These are phyloP conservation scores for Blastobasis adustella DNA, from an alignment of 2,888 invertebrate genomes.

Conservation along the genomic window DNA sequence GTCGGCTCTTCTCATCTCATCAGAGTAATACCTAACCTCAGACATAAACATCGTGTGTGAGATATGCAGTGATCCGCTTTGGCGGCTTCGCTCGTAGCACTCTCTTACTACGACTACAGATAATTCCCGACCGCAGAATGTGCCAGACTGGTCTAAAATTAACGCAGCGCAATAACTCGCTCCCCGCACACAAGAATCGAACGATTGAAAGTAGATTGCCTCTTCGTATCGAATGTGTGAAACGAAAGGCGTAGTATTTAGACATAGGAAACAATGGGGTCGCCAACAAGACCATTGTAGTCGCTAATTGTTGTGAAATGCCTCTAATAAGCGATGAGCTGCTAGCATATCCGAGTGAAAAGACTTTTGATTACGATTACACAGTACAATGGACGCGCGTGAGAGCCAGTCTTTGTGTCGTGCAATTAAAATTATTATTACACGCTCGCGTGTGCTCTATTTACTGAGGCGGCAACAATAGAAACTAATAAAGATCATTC, in stretches of 20 bases:
- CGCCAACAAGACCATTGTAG: slow-evolving; percentile 15
- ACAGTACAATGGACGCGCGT: slow-evolving; percentile 57
- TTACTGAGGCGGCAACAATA: slow-evolving; percentile 60
- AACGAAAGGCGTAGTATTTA: slow-evolving; percentile 14
- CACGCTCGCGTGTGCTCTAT: slow-evolving; percentile 58
- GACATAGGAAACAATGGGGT: slow-evolving; percentile 3
- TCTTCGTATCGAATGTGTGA: slow-evolving; percentile 4
- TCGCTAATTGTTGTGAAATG: slow-evolving; percentile 48
- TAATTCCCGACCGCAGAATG: slow-evolving; percentile 40
- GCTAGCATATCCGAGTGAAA: slow-evolving; percentile 46
- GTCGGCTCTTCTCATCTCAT: slow-evolving; percentile 24
- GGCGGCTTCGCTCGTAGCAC: no score
- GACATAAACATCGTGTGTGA: no score
- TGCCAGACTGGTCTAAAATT: slow-evolving; percentile 31
- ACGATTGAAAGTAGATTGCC: no score
- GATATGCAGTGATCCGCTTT: no score
- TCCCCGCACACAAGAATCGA: no score
- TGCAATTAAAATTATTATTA: slow-evolving; percentile 59
- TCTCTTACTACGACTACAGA: slow-evolving; percentile 14
- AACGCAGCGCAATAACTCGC: slow-evolving; percentile 9
- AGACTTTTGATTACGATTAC: slow-evolving; percentile 59
- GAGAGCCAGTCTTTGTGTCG: slow-evolving; percentile 55
- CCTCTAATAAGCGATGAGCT: slow-evolving; percentile 40
- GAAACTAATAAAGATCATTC: slow-evolving; percentile 64
- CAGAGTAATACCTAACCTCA: no score